Conservation (phyloP, 2,113 vertebrate species). For the Sylvietta virens region DNA sequence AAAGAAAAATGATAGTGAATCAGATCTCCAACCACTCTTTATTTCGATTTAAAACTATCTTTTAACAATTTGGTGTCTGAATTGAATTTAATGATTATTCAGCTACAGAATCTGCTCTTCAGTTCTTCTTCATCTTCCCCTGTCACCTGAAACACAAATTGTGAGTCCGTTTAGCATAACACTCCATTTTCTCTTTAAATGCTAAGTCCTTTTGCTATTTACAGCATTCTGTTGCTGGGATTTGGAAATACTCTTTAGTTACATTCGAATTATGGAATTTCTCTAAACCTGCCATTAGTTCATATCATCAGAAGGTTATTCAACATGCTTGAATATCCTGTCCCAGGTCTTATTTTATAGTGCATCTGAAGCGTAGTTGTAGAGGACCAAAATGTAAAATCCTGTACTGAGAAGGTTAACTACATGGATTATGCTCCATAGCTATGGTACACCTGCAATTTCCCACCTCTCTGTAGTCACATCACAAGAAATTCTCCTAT, state of each 20-base stretch:
- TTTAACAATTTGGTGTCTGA: neutral
- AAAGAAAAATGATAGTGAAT: neutral
- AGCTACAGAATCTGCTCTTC: neutral
- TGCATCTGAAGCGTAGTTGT: neutral
- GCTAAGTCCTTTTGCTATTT: neutral
- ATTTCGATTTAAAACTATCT: neutral
- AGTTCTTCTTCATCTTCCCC: neutral
- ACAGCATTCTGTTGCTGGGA: neutral
- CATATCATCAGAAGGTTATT: neutral
- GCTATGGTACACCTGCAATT: neutral
- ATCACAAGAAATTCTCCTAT: neutral
- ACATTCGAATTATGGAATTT: neutral
- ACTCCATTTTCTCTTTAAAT: neutral
- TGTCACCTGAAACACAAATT: neutral
- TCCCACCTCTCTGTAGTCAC: neutral
- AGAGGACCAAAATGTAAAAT: neutral
- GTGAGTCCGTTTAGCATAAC: neutral
- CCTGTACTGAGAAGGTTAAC: neutral
- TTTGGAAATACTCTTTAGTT: neutral
- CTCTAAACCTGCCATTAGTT: neutral
- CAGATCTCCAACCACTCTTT: neutral
- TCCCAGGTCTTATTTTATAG: neutral
- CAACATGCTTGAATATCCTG: neutral
- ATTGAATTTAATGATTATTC: neutral
- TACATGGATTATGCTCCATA: neutral